Conservation (phyloP, 2,888 invertebrate species). For the Stenchaetothrips biformis region DNA sequence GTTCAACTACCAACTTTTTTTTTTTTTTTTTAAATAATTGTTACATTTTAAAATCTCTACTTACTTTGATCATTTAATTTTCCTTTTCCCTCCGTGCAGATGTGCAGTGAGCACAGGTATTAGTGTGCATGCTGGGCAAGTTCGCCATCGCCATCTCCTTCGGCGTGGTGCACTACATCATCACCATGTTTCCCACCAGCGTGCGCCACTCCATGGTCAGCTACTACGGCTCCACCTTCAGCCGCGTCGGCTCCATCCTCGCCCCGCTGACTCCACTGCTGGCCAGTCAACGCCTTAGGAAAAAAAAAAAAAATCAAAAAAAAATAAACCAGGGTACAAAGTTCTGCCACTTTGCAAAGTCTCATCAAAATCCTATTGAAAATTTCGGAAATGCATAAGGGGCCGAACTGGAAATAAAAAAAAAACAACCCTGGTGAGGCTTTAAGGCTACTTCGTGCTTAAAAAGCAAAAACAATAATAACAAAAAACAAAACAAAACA, state of each 20-base stretch:
- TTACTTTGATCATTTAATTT: constrained; percentile 24
- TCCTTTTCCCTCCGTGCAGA: constrained; percentile 43
- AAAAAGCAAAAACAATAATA: too few relatives aligned
- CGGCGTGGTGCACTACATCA: constrained; percentile 59
- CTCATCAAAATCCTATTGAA: too few relatives aligned
- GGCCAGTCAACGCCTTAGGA: constrained; percentile 45
- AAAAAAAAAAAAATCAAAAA: neutral
- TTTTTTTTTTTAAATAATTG: too few relatives aligned
- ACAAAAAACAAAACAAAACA: too few relatives aligned
- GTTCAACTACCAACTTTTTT: constrained; percentile 20
- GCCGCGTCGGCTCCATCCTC: constrained; percentile 56
- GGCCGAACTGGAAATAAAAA: too few relatives aligned
- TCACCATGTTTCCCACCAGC: constrained; percentile 51
- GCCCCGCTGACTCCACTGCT: constrained; percentile 59
- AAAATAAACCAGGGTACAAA: too few relatives aligned
- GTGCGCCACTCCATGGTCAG: constrained; percentile 58
- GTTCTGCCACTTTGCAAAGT: too few relatives aligned
- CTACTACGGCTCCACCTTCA: constrained; percentile 55
- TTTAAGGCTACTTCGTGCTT: too few relatives aligned
- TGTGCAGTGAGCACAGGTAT: constrained; percentile 51
- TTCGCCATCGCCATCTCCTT: constrained; percentile 60
- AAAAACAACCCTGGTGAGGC: too few relatives aligned
- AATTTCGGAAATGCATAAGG: too few relatives aligned
- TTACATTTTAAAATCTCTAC: constrained; percentile 26
- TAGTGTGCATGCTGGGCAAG: constrained; percentile 58